Conservation (phyloP, 2,888 invertebrate genomes). For the Epistrophe grossulariae region DNA sequence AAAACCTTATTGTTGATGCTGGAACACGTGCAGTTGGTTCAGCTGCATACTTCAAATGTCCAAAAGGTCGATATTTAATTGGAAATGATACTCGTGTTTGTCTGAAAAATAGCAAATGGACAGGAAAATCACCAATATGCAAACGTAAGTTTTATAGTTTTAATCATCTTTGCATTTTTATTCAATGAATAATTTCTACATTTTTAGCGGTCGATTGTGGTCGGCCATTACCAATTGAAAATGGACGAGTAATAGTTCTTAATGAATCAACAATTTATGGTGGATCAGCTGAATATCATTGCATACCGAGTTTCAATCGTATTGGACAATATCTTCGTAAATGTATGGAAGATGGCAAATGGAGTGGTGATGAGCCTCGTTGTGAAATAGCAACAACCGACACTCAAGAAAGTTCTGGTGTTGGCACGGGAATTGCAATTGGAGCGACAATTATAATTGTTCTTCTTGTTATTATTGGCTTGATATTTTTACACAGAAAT, state of each 20-base stretch:
- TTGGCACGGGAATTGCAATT: slow-evolving; percentile 93
- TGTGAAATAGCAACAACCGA: slow-evolving; percentile 90
- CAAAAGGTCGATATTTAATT: slow-evolving; percentile 91
- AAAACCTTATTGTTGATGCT: slow-evolving; percentile 86
- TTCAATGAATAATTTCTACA: slow-evolving; percentile 51
- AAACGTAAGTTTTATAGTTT: slow-evolving; percentile 89
- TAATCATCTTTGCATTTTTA: not conserved
- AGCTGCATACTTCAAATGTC: slow-evolving; percentile 91
- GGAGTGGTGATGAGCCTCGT: slow-evolving; percentile 94
- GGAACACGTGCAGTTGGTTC: slow-evolving; percentile 91
- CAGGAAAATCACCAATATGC: slow-evolving; percentile 90
- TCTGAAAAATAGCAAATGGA: slow-evolving; percentile 92
- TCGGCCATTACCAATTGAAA: slow-evolving; percentile 91
- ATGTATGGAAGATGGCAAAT: slow-evolving; percentile 92
- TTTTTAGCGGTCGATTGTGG: slow-evolving; percentile 92
- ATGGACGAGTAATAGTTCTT: slow-evolving; percentile 93
- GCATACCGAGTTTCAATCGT: slow-evolving; percentile 92
- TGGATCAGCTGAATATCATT: slow-evolving; percentile 95
- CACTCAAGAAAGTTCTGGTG: slow-evolving; percentile 88
- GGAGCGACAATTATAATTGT: slow-evolving; percentile 93
- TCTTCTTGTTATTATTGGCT: slow-evolving; percentile 90
- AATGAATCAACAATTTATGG: slow-evolving; percentile 93
- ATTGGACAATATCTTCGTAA: slow-evolving; percentile 93
- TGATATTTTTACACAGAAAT: slow-evolving; percentile 92
- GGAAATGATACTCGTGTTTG: slow-evolving; percentile 92